These are phyloP conservation scores for Brassicogethes aeneus DNA, from an alignment of 2,888 invertebrate genomes.

Conservation along the genomic window DNA sequence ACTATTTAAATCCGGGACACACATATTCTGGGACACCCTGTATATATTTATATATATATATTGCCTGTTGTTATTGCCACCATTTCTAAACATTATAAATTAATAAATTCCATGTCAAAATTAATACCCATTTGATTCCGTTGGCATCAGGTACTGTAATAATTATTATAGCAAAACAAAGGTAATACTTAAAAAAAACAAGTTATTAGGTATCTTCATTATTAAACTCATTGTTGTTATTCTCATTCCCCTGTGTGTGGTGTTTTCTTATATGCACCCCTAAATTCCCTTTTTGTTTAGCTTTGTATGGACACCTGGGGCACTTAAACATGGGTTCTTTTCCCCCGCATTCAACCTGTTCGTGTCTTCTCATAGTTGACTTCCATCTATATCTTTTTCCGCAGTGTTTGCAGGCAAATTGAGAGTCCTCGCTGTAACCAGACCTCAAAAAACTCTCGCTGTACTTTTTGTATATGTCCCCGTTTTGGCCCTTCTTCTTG, in stretches of 20 bases:
- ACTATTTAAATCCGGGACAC: no score
- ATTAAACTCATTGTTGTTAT: neutral
- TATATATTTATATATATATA: no score
- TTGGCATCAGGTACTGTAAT: no score
- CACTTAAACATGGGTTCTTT: slow-evolving; percentile 77
- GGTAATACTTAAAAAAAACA: no score
- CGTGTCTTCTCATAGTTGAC: slow-evolving; percentile 64
- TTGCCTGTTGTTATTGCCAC: no score
- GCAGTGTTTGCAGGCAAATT: slow-evolving; percentile 74
- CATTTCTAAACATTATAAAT: no score
- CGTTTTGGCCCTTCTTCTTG: slow-evolving; percentile 18
- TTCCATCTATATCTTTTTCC: slow-evolving; percentile 83
- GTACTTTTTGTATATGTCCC: slow-evolving; percentile 25
- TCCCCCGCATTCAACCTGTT: slow-evolving; percentile 71
- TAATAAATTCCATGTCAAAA: no score
- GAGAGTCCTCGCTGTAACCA: slow-evolving; percentile 45
- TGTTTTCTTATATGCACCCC: slow-evolving; percentile 74
- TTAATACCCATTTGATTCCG: no score
- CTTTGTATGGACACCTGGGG: slow-evolving; percentile 71
- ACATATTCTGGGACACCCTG: no score
- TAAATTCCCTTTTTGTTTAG: slow-evolving; percentile 74
- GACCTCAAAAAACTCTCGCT: slow-evolving; percentile 27
- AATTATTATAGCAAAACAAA: no score
- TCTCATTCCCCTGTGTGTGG: slow-evolving; percentile 39
- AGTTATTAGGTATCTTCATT: no score